A percentile compares a stretch with the other conserved stretches of the same genome.
phyloP scores from a whole-genome alignment of 2,888 invertebrate species.

The Rhogogaster chlorosoma region DNA sequence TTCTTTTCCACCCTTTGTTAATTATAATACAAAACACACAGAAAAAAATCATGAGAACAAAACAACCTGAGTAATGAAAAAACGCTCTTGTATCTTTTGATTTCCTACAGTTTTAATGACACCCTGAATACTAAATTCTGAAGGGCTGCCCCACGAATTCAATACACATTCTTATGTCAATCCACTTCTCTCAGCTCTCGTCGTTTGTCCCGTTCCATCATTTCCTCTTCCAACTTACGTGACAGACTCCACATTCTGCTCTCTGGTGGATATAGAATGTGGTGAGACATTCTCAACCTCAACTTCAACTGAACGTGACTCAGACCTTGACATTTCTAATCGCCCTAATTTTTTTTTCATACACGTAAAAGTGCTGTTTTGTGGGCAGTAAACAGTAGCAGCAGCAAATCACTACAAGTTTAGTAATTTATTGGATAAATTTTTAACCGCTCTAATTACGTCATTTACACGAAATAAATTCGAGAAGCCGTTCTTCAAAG shows the following conservation, averaged over 20 bases:
- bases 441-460: neutral
- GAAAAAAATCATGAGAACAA: neutral
- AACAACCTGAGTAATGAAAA: neutral
- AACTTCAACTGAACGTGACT: neutral
- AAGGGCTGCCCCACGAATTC: neutral
- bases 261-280: neutral
- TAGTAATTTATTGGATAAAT: too few relatives aligned
- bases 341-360: neutral
- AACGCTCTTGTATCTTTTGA: neutral
- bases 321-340: constrained; percentile 1
- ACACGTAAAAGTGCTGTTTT: neutral
- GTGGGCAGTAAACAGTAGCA: too few relatives aligned
- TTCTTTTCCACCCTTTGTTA: neutral
- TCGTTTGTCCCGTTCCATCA: neutral
- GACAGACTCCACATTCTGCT: constrained; percentile 5
- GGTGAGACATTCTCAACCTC: neutral
- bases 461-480: neutral
- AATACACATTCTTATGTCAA: neutral
- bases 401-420: too few relatives aligned
- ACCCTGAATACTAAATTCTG: neutral
- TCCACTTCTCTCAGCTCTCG: neutral
- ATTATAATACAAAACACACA: neutral
- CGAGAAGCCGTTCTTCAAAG: neutral
- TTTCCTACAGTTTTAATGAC: neutral
- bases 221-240: neutral